Percentiles rank a stretch among this genome's conserved stretches.
phyloP scores from a whole-genome alignment of 2,797 vertebrate genomes.

The Hydrolagus colliei region DNA sequence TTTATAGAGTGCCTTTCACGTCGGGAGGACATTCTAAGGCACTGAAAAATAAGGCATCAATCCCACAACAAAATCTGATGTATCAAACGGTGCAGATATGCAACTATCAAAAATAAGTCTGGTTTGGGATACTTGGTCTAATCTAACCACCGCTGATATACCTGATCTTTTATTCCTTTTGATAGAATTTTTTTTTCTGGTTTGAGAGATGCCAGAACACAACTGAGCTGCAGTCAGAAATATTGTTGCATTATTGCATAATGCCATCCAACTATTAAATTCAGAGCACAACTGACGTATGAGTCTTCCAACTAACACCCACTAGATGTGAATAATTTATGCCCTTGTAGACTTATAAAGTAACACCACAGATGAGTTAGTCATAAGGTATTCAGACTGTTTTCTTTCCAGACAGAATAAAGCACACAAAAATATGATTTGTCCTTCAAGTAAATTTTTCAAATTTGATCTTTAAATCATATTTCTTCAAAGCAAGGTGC shows the following conservation, averaged over 20 bases:
- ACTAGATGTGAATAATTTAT: conserved; percentile 60
- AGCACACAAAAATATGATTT: neutral
- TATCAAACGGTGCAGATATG: no score
- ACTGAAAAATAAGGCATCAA: no score
- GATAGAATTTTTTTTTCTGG: neutral
- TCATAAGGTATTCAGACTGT: conserved; percentile 48
- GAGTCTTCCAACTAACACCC: conserved; percentile 48
- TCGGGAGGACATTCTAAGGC: no score
- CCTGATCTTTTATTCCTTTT: neutral
- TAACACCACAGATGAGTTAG: conserved; percentile 52
- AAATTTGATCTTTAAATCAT: neutral
- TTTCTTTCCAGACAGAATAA: conserved; percentile 34
- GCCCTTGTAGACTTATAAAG: conserved; percentile 43
- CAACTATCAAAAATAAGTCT: neutral
- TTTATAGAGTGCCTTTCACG: no score
- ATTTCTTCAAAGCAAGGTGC: neutral
- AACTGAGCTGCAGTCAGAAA: neutral
- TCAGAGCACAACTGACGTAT: conserved; percentile 49
- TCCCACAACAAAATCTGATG: no score
- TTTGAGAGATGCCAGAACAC: neutral
- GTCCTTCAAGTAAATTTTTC: neutral
- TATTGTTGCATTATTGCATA: neutral
- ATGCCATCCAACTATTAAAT: conserved; percentile 38
- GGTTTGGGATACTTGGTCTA: neutral
- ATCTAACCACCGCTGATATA: no score